Evolutionary conservation across 2,113 vertebrate species (phyloP), one percentile per base, ranked within the genome.

Genomic region (Aphelocoma coerulescens): DNA sequence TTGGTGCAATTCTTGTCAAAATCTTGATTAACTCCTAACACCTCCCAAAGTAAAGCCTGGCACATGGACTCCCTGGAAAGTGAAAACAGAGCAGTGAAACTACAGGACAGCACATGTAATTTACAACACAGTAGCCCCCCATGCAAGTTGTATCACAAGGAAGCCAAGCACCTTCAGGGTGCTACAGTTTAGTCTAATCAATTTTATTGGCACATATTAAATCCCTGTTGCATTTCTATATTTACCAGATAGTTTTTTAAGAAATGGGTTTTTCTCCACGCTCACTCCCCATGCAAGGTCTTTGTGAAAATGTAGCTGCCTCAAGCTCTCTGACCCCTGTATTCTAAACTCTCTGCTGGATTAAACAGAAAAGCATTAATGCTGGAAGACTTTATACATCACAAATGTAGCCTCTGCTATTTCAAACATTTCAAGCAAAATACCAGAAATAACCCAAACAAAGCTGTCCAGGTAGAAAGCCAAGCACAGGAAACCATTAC

Each of bases 121-220:
- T 81, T 51, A 44, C 21, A 51, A 16, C 24, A 46, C 0, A 1
- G 44, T 33, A 65, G 63, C 33, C 55, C 10, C 23, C 12, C 10
- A 6, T 4, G 13, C 21, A 77, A 30, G 9, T 24, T 0, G 0
- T 9, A 28, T 21, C 35, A 37, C 7, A 51, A 41, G 15, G 21
- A 44, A 77, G 17, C 6, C n/a, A 66, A 71, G 41, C 32, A 75
- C 23, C 10, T 82, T 78, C 55, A 69, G 32, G 19, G 5, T 27
- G n/a, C 35, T 52, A n/a, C 55, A 37, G 16, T 73, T 81, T 32
- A 33, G 19, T 62, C 18, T 57, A 35, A 58, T n/a, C n/a, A 82
- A 81, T 6, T 76, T 52, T 37, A 66, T 5, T 33, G n/a, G 74
- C 12, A 21, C 7, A 18, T 39, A 15, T 21, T 39, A 26, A 57